Evolutionary conservation across 2,113 vertebrate species (phyloP), one percentile per base, ranked within the genome.

Genomic region (Poecilia latipinna): DNA sequence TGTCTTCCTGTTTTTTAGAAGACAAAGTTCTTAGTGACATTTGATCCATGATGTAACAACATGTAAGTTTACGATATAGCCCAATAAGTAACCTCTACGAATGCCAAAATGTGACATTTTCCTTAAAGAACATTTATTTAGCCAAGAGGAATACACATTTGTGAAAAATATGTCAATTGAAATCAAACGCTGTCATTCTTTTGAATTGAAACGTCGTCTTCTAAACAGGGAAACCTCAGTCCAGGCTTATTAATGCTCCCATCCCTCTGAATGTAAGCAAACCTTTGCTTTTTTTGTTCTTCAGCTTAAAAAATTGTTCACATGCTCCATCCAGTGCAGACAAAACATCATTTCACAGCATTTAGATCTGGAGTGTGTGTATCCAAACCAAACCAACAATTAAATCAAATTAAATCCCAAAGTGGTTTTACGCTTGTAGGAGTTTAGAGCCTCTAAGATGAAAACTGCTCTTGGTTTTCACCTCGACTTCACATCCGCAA

Each of bases 161-260:
- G 17, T 8, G 1, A 1, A 51, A 22, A 22, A 51, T 8, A 22
- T 4, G 1, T 51, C 19, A 8, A n/a, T n/a, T 57, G 7, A 57
- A 57, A 57, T 48, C 22, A n/a, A n/a, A 24, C 22, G 2, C 19
- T 8, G 6, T 54, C 19, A 54, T 22, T 54, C 51, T 19, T 51
- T 97, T 86, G 0, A 66, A 87, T 74, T 98, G 94, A 0, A 98
- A 97, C 75, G 99, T 99, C 79, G 96, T 92, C 39, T 93, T 93
- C 86, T 94, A 82, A 74, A 99, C 96, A 94, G 72, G 99, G 93
- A 87, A 94, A 97, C 31, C 81, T 91, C 70, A 99, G 94, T 10
- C 97, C 98, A 0, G 97, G 96, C 86, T 94, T 89, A 0, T 95
- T 66, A 0, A 95, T 82, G 24, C 97, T 96, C 97, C 93, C 29